Evolutionary conservation across 2,888 invertebrate genomes (phyloP).

Genomic region (Dromius quadrimaculatus): DNA sequence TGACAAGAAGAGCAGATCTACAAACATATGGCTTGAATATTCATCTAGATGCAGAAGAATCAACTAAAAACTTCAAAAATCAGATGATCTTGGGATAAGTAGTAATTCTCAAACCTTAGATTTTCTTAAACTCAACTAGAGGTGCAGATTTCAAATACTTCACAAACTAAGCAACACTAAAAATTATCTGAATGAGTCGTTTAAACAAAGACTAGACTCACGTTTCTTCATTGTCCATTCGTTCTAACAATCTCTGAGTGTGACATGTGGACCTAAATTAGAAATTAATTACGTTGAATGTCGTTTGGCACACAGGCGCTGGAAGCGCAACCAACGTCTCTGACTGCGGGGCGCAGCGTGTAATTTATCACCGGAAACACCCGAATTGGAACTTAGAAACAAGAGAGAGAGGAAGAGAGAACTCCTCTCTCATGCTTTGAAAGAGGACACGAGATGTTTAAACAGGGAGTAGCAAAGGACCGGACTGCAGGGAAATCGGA

Average conservation of each 20-base stretch:
- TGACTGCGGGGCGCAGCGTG: slow-evolving; percentile 54
- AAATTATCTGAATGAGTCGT: slow-evolving; percentile 40
- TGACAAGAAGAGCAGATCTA: too few relatives aligned
- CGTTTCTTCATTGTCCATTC: slow-evolving; percentile 18
- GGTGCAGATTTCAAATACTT: too few relatives aligned
- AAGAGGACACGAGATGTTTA: not conserved
- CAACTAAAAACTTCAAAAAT: too few relatives aligned
- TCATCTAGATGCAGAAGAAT: too few relatives aligned
- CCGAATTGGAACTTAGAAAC: slow-evolving; percentile 53
- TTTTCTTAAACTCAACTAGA: too few relatives aligned
- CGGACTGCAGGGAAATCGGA: slow-evolving; percentile 25
- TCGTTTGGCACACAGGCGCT: slow-evolving; percentile 57
- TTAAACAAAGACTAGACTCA: slow-evolving; percentile 14
- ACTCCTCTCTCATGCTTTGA: too few relatives aligned
- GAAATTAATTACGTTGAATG: slow-evolving; percentile 58
- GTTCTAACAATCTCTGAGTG: slow-evolving; percentile 51
- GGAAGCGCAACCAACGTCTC: not conserved
- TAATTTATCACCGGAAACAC: slow-evolving; percentile 58
- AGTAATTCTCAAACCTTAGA: too few relatives aligned
- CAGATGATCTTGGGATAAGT: too few relatives aligned
- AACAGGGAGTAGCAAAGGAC: slow-evolving; percentile 8
- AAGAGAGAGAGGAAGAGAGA: slow-evolving; percentile 3
- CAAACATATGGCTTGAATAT: too few relatives aligned
- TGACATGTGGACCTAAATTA: slow-evolving; percentile 56
- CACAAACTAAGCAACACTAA: slow-evolving; percentile 22